Conservation (phyloP, 30 jellyfish, hydroid and myxozoan genomes). For the Pseudorhiza aurosa region DNA sequence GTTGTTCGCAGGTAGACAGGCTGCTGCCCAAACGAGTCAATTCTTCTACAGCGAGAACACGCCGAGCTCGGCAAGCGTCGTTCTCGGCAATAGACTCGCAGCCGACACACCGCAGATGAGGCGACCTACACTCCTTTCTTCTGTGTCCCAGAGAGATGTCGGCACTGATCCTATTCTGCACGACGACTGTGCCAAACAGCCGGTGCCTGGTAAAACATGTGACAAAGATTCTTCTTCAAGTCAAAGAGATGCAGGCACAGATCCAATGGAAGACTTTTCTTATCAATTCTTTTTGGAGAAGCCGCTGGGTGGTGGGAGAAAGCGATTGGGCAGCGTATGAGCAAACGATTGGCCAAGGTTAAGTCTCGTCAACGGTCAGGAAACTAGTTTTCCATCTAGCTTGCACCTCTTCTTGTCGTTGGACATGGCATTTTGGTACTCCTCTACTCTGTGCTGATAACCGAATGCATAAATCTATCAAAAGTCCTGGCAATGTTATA, state of each 20-base stretch:
- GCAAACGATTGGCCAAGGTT: no score
- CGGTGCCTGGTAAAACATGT: neutral
- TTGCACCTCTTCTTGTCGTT: no score
- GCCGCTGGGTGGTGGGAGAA: neutral
- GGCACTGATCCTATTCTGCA: conserved; percentile 5
- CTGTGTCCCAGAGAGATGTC: neutral
- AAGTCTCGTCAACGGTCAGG: no score
- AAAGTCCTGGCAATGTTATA: no score
- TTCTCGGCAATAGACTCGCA: neutral
- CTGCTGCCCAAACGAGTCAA: neutral
- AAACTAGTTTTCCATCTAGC: no score
- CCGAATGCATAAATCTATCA: no score
- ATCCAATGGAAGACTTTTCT: neutral
- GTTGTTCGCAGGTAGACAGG: neutral
- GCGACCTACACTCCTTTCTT: neutral
- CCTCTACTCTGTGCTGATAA: no score
- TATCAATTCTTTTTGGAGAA: neutral
- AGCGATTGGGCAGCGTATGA: neutral
- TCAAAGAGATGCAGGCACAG: conserved; percentile 23
- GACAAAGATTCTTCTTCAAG: neutral
- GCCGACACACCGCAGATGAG: neutral
- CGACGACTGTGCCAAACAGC: neutral
- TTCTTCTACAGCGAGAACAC: conserved; percentile 12
- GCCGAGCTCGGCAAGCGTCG: conserved; percentile 5
- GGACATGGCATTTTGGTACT: no score